These are phyloP conservation scores for Melanotaenia boesemani DNA, from an alignment of 2,797 vertebrate species.

Conservation along the genomic window DNA sequence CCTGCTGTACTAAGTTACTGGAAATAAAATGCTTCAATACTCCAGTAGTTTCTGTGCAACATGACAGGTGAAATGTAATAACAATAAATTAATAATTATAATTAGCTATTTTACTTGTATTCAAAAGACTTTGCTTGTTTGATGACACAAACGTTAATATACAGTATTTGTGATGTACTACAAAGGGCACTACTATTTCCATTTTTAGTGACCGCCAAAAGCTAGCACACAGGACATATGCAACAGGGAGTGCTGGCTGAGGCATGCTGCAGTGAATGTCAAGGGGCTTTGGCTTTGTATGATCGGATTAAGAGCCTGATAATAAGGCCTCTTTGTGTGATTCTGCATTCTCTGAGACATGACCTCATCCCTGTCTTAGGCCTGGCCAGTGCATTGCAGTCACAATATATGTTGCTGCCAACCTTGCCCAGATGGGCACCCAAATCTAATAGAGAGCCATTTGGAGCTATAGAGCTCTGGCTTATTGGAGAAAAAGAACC, in stretches of 20 bases:
- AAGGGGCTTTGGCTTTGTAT: conserved; percentile 70
- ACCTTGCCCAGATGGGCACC: conserved; percentile 82
- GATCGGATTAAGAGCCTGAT: conserved; percentile 81
- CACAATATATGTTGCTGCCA: conserved; percentile 77
- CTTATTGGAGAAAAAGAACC: conserved; percentile 76
- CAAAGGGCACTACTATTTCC: conserved; percentile 32
- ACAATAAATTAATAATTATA: conserved; percentile 17
- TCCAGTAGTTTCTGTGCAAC: conserved; percentile 9
- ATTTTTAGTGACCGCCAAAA: conserved; percentile 44
- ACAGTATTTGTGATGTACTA: conserved; percentile 3
- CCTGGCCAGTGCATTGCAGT: conserved; percentile 75
- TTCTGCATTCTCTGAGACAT: conserved; percentile 83
- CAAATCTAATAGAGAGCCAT: conserved; percentile 87
- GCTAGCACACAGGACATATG: conserved; percentile 42
- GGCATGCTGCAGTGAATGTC: conserved; percentile 65
- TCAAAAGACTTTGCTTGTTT: neutral
- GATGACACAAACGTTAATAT: neutral
- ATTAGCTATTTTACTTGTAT: neutral
- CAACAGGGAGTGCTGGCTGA: conserved; percentile 39
- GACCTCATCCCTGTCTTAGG: conserved; percentile 85
- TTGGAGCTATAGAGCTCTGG: conserved; percentile 80
- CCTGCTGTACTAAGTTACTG: conserved; percentile 21
- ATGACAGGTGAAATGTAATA: conserved; percentile 11
- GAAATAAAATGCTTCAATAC: conserved; percentile 20
- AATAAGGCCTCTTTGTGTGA: conserved; percentile 84